Evolutionary conservation across 1,140 invertebrate species (phyloP), one percentile per base, ranked within the genome.

Genomic region (Ceratina calcarata): DNA sequence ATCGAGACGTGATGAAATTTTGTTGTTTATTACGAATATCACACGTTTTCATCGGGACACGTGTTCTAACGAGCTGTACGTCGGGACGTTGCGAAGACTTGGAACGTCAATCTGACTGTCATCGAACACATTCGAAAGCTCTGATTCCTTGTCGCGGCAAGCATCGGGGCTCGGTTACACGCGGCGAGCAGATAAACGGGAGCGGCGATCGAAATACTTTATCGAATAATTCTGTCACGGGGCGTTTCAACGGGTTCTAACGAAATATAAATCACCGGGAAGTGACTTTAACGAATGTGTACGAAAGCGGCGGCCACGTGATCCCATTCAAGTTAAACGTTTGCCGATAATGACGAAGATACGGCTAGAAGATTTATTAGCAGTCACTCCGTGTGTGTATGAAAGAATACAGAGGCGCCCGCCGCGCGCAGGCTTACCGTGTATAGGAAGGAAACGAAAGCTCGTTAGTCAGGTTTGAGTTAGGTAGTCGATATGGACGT

Each of bases 401-500:
- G 32, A 37, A 37, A 37, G 32, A 37, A 37, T 37, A 37, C 32
- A 37, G 32, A 37, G 32, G 32, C 32, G 49, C 61, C n/a, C n/a
- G n/a, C 55, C 45, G 55, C 7, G 12, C 18, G 12, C 15, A 84
- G 32, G 66, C 74, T 86, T 84, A 71, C 72, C 32, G 87, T 83
- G 84, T 84, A 84, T 84, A 85, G 86, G 73, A 90, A 90, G 79
- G 86, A 81, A 89, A 90, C 83, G 81, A 86, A 85, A 86, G 85
- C 90, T 91, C 90, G 90, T 91, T 91, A 91, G 89, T 90, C 89
- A 88, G 84, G 86, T 88, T 85, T 86, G 89, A 89, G 89, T 90
- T 89, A 91, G 87, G 89, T 90, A 91, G 90, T 91, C 89, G 89
- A 92, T 90, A 89, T 87, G 89, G 87, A 90, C 88, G 90, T 91